phyloP scores from a whole-genome alignment of 2,888 invertebrate genomes.

The Nomada ferruginata region DNA sequence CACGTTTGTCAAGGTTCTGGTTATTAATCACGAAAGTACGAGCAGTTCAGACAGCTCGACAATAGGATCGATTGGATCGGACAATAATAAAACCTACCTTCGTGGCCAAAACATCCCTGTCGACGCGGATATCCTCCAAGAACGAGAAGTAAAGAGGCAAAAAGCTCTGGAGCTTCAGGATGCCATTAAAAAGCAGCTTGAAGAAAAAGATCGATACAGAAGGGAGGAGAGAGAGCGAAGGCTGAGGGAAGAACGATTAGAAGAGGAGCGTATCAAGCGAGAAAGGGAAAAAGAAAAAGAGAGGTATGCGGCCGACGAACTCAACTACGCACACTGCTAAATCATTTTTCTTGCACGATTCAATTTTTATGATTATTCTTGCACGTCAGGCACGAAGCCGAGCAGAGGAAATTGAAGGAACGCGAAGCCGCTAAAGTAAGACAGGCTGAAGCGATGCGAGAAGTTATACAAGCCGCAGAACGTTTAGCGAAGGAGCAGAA shows the following conservation, averaged over 20 bases:
- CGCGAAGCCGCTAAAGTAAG: conserved; percentile 90
- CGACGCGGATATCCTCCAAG: conserved; percentile 91
- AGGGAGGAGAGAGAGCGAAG: conserved; percentile 91
- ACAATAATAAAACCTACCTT: conserved; percentile 87
- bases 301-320: conserved; percentile 66
- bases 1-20: conserved; percentile 83
- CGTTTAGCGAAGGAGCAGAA: conserved; percentile 88
- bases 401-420: conserved; percentile 88
- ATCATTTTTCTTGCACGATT: background rate
- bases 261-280: conserved; percentile 90
- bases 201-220: conserved; percentile 91
- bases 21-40: conserved; percentile 85
- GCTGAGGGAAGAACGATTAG: conserved; percentile 91
- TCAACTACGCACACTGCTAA: background rate
- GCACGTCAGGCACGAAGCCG: conserved; percentile 87
- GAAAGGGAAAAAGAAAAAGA: conserved; percentile 86
- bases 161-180: conserved; percentile 94
- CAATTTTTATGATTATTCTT: background rate
- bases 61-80: conserved; percentile 77
- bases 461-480: conserved; percentile 91
- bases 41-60: conserved; percentile 81
- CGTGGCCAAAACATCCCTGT: conserved; percentile 94
- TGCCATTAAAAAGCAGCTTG: conserved; percentile 93
- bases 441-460: conserved; percentile 90
- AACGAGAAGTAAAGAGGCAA: conserved; percentile 92